These are phyloP conservation scores for Macaria notata DNA, from an alignment of 2,888 invertebrate genomes.

Conservation along the genomic window DNA sequence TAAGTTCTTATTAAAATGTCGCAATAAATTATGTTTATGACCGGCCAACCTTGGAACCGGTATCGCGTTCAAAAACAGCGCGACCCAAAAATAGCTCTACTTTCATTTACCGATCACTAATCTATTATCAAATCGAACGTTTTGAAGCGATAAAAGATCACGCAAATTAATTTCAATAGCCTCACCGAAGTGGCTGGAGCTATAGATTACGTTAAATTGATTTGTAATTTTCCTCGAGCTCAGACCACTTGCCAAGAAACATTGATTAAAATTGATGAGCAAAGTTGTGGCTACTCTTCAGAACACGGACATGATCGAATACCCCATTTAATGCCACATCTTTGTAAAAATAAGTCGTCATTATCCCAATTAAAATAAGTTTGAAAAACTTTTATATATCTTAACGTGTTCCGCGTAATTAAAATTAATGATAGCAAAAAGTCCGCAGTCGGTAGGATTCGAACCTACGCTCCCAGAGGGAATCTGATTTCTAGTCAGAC, in stretches of 20 bases:
- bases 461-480: slow-evolving; percentile 95
- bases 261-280: slow-evolving; percentile 52
- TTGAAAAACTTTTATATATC: slow-evolving; percentile 8
- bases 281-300: slow-evolving; percentile 39
- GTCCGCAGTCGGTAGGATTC: slow-evolving; percentile 92
- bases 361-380: slow-evolving; percentile 16
- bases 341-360: slow-evolving; percentile 14
- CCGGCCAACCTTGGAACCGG: not conserved
- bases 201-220: slow-evolving; percentile 37
- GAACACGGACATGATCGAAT: slow-evolving; percentile 31
- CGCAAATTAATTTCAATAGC: slow-evolving; percentile 31
- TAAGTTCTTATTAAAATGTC: no score
- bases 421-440: slow-evolving; percentile 32
- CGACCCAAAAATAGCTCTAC: not conserved
- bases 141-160: slow-evolving; percentile 25
- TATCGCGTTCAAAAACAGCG: not conserved
- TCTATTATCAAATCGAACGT: slow-evolving; percentile 14
- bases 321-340: slow-evolving; percentile 9
- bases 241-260: slow-evolving; percentile 35
- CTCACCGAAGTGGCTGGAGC: slow-evolving; percentile 28
- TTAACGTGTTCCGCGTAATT: slow-evolving; percentile 7
- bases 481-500: slow-evolving; percentile 94
- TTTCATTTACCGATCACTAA: slow-evolving; percentile 6
- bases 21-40: not conserved
- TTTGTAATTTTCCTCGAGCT: slow-evolving; percentile 33